A percentile compares a stretch with the other conserved stretches of the same genome.
phyloP scores from a whole-genome alignment of 2,113 vertebrate genomes.

The Carassius carassius region DNA sequence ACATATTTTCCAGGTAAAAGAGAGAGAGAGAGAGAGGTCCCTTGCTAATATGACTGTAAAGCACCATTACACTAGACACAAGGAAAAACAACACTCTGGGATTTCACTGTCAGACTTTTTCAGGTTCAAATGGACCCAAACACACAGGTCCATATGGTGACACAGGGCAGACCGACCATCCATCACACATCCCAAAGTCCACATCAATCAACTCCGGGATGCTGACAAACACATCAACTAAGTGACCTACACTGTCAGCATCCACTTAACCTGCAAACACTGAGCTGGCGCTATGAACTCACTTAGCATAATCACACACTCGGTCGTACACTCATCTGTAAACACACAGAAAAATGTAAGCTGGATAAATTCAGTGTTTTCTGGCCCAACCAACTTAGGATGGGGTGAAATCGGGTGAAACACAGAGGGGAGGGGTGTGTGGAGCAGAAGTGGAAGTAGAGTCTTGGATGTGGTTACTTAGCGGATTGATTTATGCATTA shows the following conservation, averaged over 20 bases:
- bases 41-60: slow-evolving; percentile 20
- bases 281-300: slow-evolving; percentile 28
- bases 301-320: slow-evolving; percentile 45
- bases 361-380: neutral
- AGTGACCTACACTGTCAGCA: slow-evolving; percentile 51
- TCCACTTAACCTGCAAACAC: slow-evolving; percentile 22
- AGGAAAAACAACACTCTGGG: neutral
- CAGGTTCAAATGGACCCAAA: neutral
- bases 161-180: slow-evolving; percentile 24
- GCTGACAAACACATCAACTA: slow-evolving; percentile 38
- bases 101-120: slow-evolving; percentile 8
- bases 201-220: slow-evolving; percentile 34
- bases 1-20: neutral
- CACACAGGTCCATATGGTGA: neutral
- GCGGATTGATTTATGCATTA: slow-evolving; percentile 75
- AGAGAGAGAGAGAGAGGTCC: too few species aligned
- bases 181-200: slow-evolving; percentile 18
- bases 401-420: slow-evolving; percentile 35
- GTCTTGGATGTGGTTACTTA: slow-evolving; percentile 71
- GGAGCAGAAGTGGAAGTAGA: neutral
- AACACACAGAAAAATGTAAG: neutral
- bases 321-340: neutral
- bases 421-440: slow-evolving; percentile 16
- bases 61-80: neutral
- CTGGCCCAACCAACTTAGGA: neutral